A percentile compares a stretch with the other conserved stretches of the same genome.
Evolutionary conservation across 2,888 invertebrate species (phyloP).

Genomic region (Dynastes grantii): DNA sequence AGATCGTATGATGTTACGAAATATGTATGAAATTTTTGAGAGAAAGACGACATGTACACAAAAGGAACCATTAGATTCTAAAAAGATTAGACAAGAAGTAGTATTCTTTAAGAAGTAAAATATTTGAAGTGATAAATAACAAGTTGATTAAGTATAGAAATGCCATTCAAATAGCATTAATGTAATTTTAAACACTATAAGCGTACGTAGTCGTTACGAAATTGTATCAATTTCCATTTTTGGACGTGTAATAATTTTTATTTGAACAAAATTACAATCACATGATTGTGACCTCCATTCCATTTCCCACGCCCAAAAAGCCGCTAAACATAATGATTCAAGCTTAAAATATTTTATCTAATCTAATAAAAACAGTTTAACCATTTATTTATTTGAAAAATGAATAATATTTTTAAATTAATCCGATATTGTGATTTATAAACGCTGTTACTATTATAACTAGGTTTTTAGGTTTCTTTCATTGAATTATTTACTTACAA

Average conservation of each 20-base stretch:
- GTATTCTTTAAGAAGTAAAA: no score
- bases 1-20: slow-evolving; percentile 36
- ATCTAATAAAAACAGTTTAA: slow-evolving; percentile 11
- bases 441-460: background rate
- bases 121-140: no score
- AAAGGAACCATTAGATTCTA: no score
- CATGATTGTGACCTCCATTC: slow-evolving; percentile 5
- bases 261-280: background rate
- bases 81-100: no score
- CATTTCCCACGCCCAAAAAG: background rate
- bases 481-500: no score
- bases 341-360: slow-evolving; percentile 25
- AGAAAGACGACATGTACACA: background rate
- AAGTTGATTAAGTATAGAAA: no score
- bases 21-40: background rate
- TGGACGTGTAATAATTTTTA: no score
- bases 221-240: no score
- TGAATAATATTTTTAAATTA: background rate
- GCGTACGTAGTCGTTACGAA: no score
- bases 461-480: no score
- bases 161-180: no score
- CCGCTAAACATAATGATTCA: slow-evolving; percentile 4
- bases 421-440: background rate
- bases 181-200: no score
- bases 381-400: background rate